Evolutionary conservation across 2,113 vertebrate species (phyloP), one percentile per base, ranked within the genome.

Genomic region (Rissa tridactyla): DNA sequence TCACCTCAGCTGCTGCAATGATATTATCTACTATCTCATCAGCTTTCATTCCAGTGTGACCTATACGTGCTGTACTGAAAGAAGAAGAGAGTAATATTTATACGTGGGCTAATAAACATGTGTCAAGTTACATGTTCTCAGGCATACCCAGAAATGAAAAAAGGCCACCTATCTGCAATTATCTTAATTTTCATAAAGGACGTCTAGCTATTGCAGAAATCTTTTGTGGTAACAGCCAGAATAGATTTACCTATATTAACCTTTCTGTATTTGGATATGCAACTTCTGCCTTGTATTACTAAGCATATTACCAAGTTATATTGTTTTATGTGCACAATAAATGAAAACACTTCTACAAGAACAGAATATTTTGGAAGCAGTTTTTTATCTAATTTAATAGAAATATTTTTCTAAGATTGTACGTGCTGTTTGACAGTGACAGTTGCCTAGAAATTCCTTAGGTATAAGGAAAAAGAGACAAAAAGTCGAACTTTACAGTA

Each of bases 1-100:
- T 94, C 5, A 97, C 98, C 52, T 91, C 46, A 44, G 98, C 96
- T 12, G 98, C 98, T 25, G 97, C 97, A 34, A 97, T 65, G 8
- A 99, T 79, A 46, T 99, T 99, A 51, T 99, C 98, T 0, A 98
- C 61, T 70, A 99, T 94, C 68, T 99, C 96, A 5, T 98, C 98
- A 38, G 97, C 94, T 2, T 98, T 97, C 99, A 99, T 99, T 57
- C 94, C 97, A 3, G 98, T 98, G 96, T 99, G 98, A 73, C 97
- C 99, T 46, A 99, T 72, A n/a, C 94, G 98, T 10, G 97, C 91
- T 94, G 98, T 98, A 85, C 99, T 99, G 94, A 76, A 96, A 97
- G 30, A 70, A 80, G 44, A 18, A 13, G 30, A 15, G 0, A 40
- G 18, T 10, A 68, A 5, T 15, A 40, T 64, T 81, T 66, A 36